Evolutionary conservation across 2,113 vertebrate genomes (phyloP), one percentile per base, ranked within the genome.

Genomic region (Petromus typicus): DNA sequence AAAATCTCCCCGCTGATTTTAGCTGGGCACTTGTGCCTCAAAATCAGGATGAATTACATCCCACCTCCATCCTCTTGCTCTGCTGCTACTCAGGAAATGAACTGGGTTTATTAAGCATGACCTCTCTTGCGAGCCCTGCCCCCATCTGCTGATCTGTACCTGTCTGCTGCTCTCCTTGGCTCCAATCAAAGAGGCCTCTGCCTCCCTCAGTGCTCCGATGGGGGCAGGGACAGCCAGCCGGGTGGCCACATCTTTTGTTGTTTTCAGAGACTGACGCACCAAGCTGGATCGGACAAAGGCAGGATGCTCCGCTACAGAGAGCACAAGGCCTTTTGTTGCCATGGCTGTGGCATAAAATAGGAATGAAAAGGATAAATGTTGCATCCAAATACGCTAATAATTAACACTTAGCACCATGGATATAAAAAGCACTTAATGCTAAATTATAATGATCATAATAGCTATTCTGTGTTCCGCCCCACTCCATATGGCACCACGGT

Each of bases 31-130:
- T 59, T 90, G 64, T n/a, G 69, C 87, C 85, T 93, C 56, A 51
- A 79, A 96, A 96, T 95, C 91, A 94, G 90, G 92, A 97, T 97
- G 79, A 97, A 96, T 97, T 89, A 96, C 87, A 81, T 81, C 76
- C 95, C 97, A 97, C 94, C 94, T 67, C 93, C 94, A 94, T 92
- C 95, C 22, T 51, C 85, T 86, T 84, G 75, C 89, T 91, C 45
- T 86, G 91, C 61, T 88, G 95, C 95, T 66, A 64, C 93, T 96
- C 91, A 96, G 96, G 94, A 97, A 96, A 97, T 96, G 92, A 96
- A 95, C 96, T 97, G 94, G 85, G 93, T 97, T 97, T 96, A 97
- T 95, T 97, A 97, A 96, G 95, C 71, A 88, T 94, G 96, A 97
- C 97, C 93, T 96, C 93, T 81, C 94, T 82, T 85, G 64, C 73